Evolutionary conservation across 2,797 vertebrate species (phyloP).

Genomic region (Myotis daubentonii): DNA sequence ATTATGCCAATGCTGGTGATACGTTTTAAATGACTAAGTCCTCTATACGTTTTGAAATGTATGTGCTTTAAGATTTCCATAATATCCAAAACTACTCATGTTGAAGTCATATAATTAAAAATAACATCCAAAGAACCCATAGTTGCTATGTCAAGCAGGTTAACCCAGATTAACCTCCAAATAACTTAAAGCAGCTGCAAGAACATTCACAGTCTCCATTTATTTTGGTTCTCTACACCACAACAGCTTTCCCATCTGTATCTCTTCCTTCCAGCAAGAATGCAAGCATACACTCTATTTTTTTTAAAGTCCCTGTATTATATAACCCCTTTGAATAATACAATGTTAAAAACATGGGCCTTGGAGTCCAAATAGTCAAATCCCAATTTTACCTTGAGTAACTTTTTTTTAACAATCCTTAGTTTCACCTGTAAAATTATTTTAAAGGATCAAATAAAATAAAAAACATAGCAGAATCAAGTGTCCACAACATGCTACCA

Average conservation of each 20-base stretch:
- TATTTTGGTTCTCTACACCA: slow-evolving; percentile 51
- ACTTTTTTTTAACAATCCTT: neutral
- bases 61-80: slow-evolving; percentile 49
- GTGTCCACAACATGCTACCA: slow-evolving; percentile 3
- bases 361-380: slow-evolving; percentile 31
- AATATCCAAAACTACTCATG: slow-evolving; percentile 57
- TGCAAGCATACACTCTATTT: neutral
- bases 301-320: neutral
- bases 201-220: slow-evolving; percentile 17
- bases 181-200: slow-evolving; percentile 63
- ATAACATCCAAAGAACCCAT: slow-evolving; percentile 53
- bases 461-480: slow-evolving; percentile 16
- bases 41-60: slow-evolving; percentile 63
- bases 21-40: slow-evolving; percentile 59
- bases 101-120: slow-evolving; percentile 58
- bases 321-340: neutral
- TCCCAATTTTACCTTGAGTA: neutral
- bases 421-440: slow-evolving; percentile 50
- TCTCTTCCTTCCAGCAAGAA: slow-evolving; percentile 43
- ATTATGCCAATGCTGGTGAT: slow-evolving; percentile 16
- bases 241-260: slow-evolving; percentile 35
- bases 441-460: slow-evolving; percentile 32
- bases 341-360: neutral
- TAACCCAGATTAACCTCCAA: slow-evolving; percentile 55
- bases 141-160: slow-evolving; percentile 52